Percentiles rank a stretch among this genome's conserved stretches.
phyloP scores from a whole-genome alignment of 2,113 vertebrate genomes.

The Uria lomvia region DNA sequence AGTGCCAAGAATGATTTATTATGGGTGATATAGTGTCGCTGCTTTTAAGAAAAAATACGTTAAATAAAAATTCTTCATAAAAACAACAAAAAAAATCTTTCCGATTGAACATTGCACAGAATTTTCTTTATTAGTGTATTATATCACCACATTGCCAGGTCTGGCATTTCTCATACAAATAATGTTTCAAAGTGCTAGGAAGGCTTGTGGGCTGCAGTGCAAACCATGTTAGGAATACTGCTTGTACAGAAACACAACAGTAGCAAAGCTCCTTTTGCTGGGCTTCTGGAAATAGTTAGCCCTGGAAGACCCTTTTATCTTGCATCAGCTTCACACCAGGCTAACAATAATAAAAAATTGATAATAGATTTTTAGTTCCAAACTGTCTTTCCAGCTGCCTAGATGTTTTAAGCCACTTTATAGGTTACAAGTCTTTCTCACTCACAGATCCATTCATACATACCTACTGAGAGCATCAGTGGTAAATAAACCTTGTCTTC shows the following conservation, averaged over 20 bases:
- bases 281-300: not conserved
- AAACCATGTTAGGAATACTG: not conserved
- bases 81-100: constrained; percentile 21
- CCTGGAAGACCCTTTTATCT: not conserved
- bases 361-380: not conserved
- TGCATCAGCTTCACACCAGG: not conserved
- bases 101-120: not conserved
- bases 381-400: not conserved
- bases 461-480: not conserved
- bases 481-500: not conserved
- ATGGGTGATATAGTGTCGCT: not conserved
- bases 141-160: not conserved
- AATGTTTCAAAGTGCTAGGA: not conserved
- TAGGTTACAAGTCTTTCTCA: not conserved
- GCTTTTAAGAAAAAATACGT: constrained; percentile 13
- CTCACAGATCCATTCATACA: not conserved
- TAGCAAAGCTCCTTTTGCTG: not conserved
- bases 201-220: not conserved
- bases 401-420: not conserved
- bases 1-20: constrained; percentile 6
- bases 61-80: constrained; percentile 23
- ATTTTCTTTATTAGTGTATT: constrained; percentile 30
- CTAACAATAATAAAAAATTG: not conserved
- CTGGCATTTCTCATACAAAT: constrained; percentile 27
- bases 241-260: not conserved